Conservation (phyloP, 2,797 vertebrate genomes). For the Enteromius paludinosus region DNA sequence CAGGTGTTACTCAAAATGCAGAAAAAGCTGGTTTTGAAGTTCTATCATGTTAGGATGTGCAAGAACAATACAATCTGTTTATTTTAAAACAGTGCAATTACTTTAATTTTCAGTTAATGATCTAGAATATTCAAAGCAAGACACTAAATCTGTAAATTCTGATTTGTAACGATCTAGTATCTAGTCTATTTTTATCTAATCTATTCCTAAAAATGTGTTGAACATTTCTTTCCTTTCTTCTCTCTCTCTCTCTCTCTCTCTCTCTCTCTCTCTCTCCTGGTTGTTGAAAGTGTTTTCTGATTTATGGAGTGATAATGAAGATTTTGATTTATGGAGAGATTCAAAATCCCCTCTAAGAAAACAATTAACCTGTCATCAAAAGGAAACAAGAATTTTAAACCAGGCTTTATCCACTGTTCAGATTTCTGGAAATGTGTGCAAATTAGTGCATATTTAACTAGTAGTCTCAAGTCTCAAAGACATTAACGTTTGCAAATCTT, state of each 20-base stretch:
- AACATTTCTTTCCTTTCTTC: background rate
- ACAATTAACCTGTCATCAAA: background rate
- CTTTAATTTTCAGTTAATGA: background rate
- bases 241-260: no score
- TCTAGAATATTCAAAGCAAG: background rate
- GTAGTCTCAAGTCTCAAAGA: background rate
- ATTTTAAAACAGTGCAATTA: background rate
- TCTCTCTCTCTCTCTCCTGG: background rate
- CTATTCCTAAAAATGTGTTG: background rate
- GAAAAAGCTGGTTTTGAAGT: background rate
- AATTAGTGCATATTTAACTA: background rate
- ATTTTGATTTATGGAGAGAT: background rate
- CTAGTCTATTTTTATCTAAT: no score
- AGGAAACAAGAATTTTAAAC: background rate
- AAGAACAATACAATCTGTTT: background rate
- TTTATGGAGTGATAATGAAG: background rate
- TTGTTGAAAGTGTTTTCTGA: background rate
- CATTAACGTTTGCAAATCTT: background rate
- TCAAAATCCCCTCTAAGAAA: background rate
- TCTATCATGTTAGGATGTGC: background rate
- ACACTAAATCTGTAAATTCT: background rate
- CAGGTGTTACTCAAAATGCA: conserved; percentile 43
- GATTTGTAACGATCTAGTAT: no score
- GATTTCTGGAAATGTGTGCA: background rate
- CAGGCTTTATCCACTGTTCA: background rate